Base-by-base conservation (phyloP, 2,888 invertebrate genomes). In the Phyllotreta striolata region DNA sequence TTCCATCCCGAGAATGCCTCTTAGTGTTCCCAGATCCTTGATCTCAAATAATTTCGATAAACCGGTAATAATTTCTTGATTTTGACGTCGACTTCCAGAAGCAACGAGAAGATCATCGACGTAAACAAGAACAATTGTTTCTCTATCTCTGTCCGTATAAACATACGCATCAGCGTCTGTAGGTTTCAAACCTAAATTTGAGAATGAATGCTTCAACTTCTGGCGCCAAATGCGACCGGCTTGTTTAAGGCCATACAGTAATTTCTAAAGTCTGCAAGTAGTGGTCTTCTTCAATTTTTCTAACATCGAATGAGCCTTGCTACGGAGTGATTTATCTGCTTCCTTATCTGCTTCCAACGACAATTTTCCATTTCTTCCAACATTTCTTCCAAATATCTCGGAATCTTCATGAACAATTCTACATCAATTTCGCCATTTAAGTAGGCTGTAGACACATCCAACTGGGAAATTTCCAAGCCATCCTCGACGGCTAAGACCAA, bases 371-470 rank as follows among this genome's bases (percentile, higher is more conserved):
- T n/a, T n/a, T n/a, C n/a, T n/a, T n/a, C n/a, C n/a, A n/a, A n/a
- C n/a, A n/a, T n/a, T n/a, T n/a, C n/a, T n/a, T n/a, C n/a, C n/a
- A n/a, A n/a, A n/a, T n/a, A n/a, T n/a, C n/a, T 12, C 7, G 46
- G 46, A 8, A n/a, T 7, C 12, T 46, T 12, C 46, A 46, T 46
- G 6, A n/a, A 46, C 6, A 8, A 7, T n/a, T 8, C 51, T 57
- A 72, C 68, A 8, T 70, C 44, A 6, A 72, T 41, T 3, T 63
- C 44, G 5, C 66, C 69, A 43, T 71, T 73, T 0, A 73, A 52
- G 60, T 66, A 72, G 12, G 69, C 67, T 4, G 49, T 59, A 3
- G 52, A 52, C 5, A 70, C 65, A 43, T 73, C 71, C 3, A 71
- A 35, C 37, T 72, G 70, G 3, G 52, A 47, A 12, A 71, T 65